phyloP scores from a whole-genome alignment of 2,888 invertebrate genomes.

The Platycnemis pennipes region DNA sequence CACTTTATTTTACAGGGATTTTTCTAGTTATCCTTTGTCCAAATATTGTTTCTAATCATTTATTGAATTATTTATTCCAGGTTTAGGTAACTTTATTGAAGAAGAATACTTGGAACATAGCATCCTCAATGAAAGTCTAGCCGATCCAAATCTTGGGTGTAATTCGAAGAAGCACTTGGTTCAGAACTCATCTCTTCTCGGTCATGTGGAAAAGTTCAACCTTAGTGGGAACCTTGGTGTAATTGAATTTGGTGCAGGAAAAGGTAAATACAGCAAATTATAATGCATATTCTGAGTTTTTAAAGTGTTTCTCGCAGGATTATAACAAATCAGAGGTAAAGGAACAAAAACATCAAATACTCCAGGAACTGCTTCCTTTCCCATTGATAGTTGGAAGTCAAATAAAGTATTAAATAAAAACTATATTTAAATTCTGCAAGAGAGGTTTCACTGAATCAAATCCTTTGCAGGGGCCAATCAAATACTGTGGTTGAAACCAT shows the following conservation, averaged over 20 bases:
- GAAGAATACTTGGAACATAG: slow-evolving; percentile 39
- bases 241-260: slow-evolving; percentile 95
- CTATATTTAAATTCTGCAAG: no score
- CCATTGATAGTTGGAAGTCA: slow-evolving; percentile 45
- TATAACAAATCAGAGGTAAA: no score
- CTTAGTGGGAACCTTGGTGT: slow-evolving; percentile 85
- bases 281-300: no score
- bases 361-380: no score
- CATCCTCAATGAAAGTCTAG: background rate
- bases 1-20: no score
- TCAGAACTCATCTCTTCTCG: slow-evolving; percentile 89
- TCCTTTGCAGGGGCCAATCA: no score
- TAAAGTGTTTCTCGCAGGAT: no score
- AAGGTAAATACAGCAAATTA: no score
- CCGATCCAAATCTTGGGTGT: slow-evolving; percentile 69
- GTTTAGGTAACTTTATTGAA: slow-evolving; percentile 25
- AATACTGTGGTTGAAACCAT: no score
- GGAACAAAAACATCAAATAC: no score
- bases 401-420: background rate
- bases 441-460: no score
- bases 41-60: background rate
- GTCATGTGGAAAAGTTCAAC: slow-evolving; percentile 83
- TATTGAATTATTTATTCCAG: slow-evolving; percentile 42
- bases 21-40: background rate
- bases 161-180: slow-evolving; percentile 84